Evolutionary conservation across 2,113 vertebrate species (phyloP), one percentile per base, ranked within the genome.

Genomic region (Gila orcuttii): DNA sequence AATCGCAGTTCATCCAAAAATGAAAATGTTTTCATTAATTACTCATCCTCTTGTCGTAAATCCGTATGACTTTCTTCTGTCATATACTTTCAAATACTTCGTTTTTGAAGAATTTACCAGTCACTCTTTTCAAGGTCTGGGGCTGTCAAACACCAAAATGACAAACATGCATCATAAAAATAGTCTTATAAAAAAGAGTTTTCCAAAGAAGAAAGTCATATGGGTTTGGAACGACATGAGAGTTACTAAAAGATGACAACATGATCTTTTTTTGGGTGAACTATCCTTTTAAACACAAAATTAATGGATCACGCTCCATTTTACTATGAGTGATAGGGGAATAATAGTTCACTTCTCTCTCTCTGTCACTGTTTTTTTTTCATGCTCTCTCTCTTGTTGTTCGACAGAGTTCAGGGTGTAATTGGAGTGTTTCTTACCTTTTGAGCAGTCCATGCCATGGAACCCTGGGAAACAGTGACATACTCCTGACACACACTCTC

Each of bases 381-480:
- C 21, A 42, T 21, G 36, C 33, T 80, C 76, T 59, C 19, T 42
- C 23, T 62, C 23, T 79, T 9, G 4, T 39, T 80, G 59, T 80
- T 60, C 0, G 42, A 86, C 85, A 88, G 75, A 79, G 57, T 78
- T 66, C 17, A 15, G 73, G 28, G 52, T 33, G 82, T 86, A 86
- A 88, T 87, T 87, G 83, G 71, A 69, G 76, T 69, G 75, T 87
- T 89, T 78, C 79, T 83, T 97, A 99, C 98, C 98, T 99, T 99
- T 99, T 89, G 97, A 96, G 89, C 98, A 99, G 89, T 99, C 98
- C 90, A 97, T 97, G 90, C 98, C 98, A 21, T 99, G 97, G 92
- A 99, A 99, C 89, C 98, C 98, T 8, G 98, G 97, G 89, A 99
- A 99, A 87, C 98, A 99, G 92, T 98, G 98, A 92, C 98, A 99